phyloP scores from a whole-genome alignment of 2,113 vertebrate genomes.

The Emydocephalus ijimae region DNA sequence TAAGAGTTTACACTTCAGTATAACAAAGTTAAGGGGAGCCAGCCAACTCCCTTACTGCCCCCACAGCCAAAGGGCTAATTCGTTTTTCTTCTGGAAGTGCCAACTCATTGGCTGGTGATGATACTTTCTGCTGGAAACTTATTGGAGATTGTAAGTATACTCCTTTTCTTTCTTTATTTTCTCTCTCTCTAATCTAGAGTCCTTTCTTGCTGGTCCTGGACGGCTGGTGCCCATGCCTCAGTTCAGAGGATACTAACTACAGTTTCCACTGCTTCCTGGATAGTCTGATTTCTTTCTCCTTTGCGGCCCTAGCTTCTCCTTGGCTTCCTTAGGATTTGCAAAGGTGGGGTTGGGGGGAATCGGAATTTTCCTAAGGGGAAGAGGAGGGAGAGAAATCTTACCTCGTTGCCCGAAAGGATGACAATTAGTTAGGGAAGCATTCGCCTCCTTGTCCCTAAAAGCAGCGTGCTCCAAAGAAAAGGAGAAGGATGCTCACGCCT shows the following conservation, averaged over 20 bases:
- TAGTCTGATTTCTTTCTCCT: conserved; percentile 36
- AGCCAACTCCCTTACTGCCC: not conserved
- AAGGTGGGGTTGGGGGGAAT: not conserved
- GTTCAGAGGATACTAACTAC: not conserved
- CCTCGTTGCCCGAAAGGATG: conserved; percentile 63
- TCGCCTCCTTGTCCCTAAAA: conserved; percentile 46
- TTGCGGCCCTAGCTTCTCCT: conserved; percentile 11
- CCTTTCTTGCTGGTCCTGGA: not conserved
- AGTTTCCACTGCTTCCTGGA: not conserved
- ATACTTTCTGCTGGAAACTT: not conserved
- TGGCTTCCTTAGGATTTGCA: conserved; percentile 28
- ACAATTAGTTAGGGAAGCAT: conserved; percentile 52
- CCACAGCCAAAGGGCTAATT: not conserved
- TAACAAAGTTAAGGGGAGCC: conserved; percentile 14
- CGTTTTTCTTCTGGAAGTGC: not conserved
- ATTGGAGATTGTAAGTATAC: not conserved
- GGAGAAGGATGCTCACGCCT: conserved; percentile 63
- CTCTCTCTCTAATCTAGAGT: not conserved
- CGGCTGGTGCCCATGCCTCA: not conserved
- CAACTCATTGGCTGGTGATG: not conserved
- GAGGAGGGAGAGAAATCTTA: conserved; percentile 37
- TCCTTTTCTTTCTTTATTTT: not conserved
- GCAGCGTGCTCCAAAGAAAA: conserved; percentile 62
- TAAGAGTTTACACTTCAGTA: conserved; percentile 1
- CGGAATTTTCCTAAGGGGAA: conserved; percentile 14